These are phyloP conservation scores for Cardinalis cardinalis DNA, from an alignment of 2,113 vertebrate species.

Conservation along the genomic window DNA sequence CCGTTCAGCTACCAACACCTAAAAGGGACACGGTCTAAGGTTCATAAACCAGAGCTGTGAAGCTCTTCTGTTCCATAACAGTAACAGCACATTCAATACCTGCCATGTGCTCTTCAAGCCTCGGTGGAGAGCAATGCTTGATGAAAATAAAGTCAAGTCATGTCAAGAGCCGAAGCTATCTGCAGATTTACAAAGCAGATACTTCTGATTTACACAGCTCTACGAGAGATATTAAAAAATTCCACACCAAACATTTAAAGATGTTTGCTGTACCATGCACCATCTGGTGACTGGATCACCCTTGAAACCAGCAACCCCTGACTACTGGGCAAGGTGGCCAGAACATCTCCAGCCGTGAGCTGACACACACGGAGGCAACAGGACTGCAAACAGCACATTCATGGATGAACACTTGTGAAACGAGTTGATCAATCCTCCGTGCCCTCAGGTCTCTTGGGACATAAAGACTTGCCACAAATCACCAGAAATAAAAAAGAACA, in stretches of 20 bases:
- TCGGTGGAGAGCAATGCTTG: background rate
- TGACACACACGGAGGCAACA: background rate
- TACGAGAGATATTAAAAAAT: background rate
- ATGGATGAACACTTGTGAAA: background rate
- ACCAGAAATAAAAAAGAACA: background rate
- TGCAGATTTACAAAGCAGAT: slow-evolving; percentile 10
- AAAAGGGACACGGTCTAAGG: background rate
- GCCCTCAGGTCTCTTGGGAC: background rate
- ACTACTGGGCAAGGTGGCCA: background rate
- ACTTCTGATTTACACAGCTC: background rate
- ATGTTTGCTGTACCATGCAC: background rate
- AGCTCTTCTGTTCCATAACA: background rate
- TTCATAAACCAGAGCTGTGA: background rate
- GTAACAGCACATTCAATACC: background rate
- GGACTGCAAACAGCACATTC: background rate
- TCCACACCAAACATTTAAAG: background rate
- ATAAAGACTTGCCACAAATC: background rate
- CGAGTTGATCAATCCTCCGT: accelerated
- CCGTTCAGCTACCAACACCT: background rate
- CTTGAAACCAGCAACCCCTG: background rate
- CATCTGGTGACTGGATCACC: background rate
- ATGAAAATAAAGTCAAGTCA: slow-evolving; percentile 9
- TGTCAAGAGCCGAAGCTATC: background rate
- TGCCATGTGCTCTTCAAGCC: background rate
- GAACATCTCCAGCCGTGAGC: background rate